Base-by-base conservation (phyloP, 2,888 invertebrate genomes). In the Thera obeliscata region DNA sequence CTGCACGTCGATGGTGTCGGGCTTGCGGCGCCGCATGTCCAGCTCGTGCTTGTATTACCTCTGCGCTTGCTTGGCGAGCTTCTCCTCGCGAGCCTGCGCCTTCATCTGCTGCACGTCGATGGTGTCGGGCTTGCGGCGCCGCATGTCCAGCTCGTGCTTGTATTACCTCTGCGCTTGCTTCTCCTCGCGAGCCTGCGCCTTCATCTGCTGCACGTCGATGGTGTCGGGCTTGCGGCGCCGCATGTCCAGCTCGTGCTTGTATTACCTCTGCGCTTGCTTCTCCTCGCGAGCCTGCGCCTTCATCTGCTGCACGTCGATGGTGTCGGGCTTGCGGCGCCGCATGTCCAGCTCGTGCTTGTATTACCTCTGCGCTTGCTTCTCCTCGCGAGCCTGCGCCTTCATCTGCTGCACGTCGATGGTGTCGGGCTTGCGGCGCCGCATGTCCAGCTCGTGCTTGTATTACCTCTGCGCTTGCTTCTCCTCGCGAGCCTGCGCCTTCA, bases 21-120 rank as follows among this genome's bases (percentile, higher is more conserved):
- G 99, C 93, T 99, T 99, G 85, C 99, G 96, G 77, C 99, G 95
- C 69, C 99, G 96, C 99, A 99, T 99, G 94, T 99, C 99, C 80
- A 99, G 94, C 92, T 99, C 99, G 94, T 99, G 99, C 94, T 99
- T 99, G 82, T n/a, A n/a, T n/a, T 22, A 22, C 22, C 22, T 22
- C 22, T 22, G 22, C 22, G 22, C 97, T 88, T 99, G 98, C 93
- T 98, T 99, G 75, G 98, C 97, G 74, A 97, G 95, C 87, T 98
- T 98, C 91, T 99, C 99, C 88, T 99, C 99, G 7, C 97, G 93
- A 5, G 99, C 99, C 94, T 99, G 99, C 75, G 99, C 99, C 95
- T 99, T 99, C 99, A 99, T 99, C 94, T 99, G 99, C 94, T 99
- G 99, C 72, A 99, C 99, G 94, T 99, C 99, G 86, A 99, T 99